These are phyloP conservation scores for Manis javanica DNA, from an alignment of 2,797 vertebrate genomes.

Conservation along the genomic window DNA sequence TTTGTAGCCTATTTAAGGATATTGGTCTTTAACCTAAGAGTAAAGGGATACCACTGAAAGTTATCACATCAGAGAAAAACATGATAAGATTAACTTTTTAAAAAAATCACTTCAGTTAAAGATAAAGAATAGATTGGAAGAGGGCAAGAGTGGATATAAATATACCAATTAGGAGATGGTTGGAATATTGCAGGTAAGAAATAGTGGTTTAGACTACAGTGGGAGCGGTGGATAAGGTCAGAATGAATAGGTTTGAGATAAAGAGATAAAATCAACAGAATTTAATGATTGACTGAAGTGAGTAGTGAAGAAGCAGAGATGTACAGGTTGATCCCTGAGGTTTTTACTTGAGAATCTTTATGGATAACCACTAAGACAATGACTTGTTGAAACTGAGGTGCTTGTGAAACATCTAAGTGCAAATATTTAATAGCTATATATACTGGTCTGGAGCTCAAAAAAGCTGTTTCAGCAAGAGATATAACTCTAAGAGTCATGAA, in stretches of 20 bases:
- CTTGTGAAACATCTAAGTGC: not conserved
- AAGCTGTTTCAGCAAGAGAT: not conserved
- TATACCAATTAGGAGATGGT: not conserved
- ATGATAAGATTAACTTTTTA: not conserved
- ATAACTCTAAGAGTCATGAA: not conserved
- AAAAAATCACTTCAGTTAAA: not conserved
- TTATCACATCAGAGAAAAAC: not conserved
- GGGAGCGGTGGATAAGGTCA: not conserved
- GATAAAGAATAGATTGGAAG: not conserved
- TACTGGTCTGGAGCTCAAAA: not conserved
- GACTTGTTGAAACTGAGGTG: not conserved
- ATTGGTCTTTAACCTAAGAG: conserved; percentile 6
- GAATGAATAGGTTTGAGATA: not conserved
- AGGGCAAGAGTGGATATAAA: not conserved
- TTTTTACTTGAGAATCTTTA: not conserved
- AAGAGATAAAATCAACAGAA: not conserved
- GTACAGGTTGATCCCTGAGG: not conserved
- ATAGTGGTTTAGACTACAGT: not conserved
- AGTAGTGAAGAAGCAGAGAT: not conserved
- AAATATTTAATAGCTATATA: not conserved
- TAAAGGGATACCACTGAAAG: not conserved
- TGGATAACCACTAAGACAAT: not conserved
- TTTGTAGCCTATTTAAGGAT: not conserved
- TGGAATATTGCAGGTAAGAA: not conserved
- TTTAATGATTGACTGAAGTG: not conserved